Evolutionary conservation across 1,140 invertebrate species (phyloP), one percentile per base, ranked within the genome.

Genomic region (Pectinophora gossypiella): DNA sequence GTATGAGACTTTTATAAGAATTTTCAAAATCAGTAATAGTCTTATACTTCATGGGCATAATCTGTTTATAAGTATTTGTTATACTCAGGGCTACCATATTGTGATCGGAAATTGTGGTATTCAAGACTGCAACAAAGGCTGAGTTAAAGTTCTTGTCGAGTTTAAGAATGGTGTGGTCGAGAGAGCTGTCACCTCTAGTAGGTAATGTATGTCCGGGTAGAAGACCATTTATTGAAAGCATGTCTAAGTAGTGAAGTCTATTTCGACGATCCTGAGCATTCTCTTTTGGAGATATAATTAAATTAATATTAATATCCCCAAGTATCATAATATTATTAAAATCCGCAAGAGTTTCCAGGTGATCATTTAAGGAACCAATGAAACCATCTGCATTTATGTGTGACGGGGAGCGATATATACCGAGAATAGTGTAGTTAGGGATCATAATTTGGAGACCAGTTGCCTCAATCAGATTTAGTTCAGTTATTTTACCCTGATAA

Each of bases 331-430:
- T 35, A 7, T 5, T 46, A 16, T 51, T 49, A 42, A 2, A 38
- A 7, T 6, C 5, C 19, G 6, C 19, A 3, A 43, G 15, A 5
- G 15, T 43, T 19, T 19, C 40, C 4, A 43, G 40, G 19, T 43
- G 40, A 43, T 4, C 4, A n/a, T 19, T 19, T 7, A 43, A 13
- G 7, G 21, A 51, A 19, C 16, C 10, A 10, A 1, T 27, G 49
- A 43, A 47, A 7, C 10, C 35, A 10, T 35, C 1, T 19, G 35
- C 42, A 44, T 42, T 42, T 15, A 15, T 47, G 22, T 48, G 22
- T 19, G 45, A 48, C 3, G 55, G 55, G 0, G 50, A 57, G 16
- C 55, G 32, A 44, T 57, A 57, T n/a, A 57, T 48, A 7, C 42
- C 49, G 5, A 57, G 7, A 19, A 51, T 57, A 12, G 23, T 27